Base-by-base conservation (phyloP, 2,113 vertebrate genomes). In the Hippocampus guttulatus region DNA sequence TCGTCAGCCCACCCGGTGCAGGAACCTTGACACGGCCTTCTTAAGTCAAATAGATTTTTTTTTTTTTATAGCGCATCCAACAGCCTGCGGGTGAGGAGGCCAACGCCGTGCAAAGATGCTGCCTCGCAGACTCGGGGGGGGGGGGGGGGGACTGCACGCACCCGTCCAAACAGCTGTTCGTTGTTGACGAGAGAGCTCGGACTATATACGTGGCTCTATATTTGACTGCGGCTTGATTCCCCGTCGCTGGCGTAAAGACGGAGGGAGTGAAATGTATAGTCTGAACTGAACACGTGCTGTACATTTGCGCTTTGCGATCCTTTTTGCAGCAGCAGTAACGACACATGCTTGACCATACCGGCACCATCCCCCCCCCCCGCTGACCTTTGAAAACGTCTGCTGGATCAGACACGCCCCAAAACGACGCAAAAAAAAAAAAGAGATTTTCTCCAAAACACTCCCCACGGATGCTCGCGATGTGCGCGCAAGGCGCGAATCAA, bases 141-240 rank as follows among this genome's bases (percentile, higher is more conserved):
- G 27, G 27, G 27, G 27, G 85, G 88, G 87, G 30, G 5, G 33
- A 38, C 33, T 86, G 82, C 78, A 68, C 65, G 71, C 84, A 80
- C 76, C 75, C 86, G 85, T 88, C 76, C 74, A 65, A 88, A 83
- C 86, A 90, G 85, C 86, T 84, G 87, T 85, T 82, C 16, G 64
- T 25, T 45, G 72, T 20, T 62, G 62, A 69, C 25, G 38, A 57
- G n/a, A 60, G 75, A 78, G 21, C 15, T 71, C 64, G 68, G 64
- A 57, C 78, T 21, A 14, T 43, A 16, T 62, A 62, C 8, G 16
- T 20, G 52, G 65, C 67, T 75, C 62, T 65, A 49, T 74, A 82
- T 40, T 57, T 67, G 65, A 75, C 55, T 55, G 58, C 7, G 57
- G 33, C 54, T 55, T 16, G 27, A 66, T 60, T 38, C 33, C 52